Conservation (phyloP, 2,797 vertebrate species). For the Malacoctenus gilli region DNA sequence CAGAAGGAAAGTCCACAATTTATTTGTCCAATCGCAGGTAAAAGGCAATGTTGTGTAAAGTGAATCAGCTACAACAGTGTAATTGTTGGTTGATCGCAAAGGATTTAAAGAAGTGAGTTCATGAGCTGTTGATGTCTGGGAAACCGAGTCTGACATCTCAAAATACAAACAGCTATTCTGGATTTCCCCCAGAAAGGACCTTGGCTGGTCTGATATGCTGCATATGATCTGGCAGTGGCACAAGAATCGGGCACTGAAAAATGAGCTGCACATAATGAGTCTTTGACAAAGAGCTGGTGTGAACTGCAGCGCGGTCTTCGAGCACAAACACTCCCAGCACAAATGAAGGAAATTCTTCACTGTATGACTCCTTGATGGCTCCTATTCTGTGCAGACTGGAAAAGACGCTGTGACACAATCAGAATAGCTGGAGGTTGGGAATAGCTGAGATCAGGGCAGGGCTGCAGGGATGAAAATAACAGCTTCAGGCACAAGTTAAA, state of each 20-base stretch:
- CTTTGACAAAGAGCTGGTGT: conserved; percentile 67
- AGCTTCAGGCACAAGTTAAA: too few species aligned
- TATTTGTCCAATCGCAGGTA: neutral
- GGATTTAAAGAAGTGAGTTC: neutral
- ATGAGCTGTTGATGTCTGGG: neutral
- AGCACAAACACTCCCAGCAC: conserved; percentile 57
- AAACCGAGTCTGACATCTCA: conserved; percentile 28
- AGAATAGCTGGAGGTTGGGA: conserved; percentile 3
- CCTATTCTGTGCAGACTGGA: conserved; percentile 34
- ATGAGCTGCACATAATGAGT: conserved; percentile 51
- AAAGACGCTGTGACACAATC: conserved; percentile 47
- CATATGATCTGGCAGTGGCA: conserved; percentile 56
- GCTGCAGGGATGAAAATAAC: too few species aligned
- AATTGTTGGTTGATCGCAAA: conserved; percentile 1
- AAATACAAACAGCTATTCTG: conserved; percentile 27
- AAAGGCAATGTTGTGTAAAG: conserved; percentile 4
- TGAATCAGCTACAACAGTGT: too few species aligned
- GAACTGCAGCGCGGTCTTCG: conserved; percentile 55
- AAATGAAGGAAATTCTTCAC: conserved; percentile 79
- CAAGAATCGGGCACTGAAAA: conserved; percentile 46
- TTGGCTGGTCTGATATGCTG: conserved; percentile 35
- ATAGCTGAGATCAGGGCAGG: too few species aligned
- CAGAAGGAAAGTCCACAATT: conserved; percentile 16
- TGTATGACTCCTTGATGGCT: conserved; percentile 67
- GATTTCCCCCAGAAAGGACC: conserved; percentile 29